A percentile compares a stretch with the other conserved stretches of the same genome.
phyloP scores from a whole-genome alignment of 2,113 vertebrate species.

The Cyprinodon brontotheroides region DNA sequence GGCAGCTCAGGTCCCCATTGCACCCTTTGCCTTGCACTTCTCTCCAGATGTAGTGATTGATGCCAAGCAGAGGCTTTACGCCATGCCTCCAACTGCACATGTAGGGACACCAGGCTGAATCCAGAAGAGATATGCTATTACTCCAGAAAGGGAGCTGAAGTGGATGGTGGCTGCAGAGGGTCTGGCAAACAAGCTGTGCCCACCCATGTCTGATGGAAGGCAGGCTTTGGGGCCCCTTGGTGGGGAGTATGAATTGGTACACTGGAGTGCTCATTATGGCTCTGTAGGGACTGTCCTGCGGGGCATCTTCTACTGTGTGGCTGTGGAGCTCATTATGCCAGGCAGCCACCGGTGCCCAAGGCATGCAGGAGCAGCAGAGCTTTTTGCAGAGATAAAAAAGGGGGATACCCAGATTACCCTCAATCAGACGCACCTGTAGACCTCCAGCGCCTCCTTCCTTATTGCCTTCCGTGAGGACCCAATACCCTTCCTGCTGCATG shows the following conservation, averaged over 20 bases:
- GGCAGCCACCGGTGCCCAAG: conserved; percentile 62
- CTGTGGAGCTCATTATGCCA: conserved; percentile 82
- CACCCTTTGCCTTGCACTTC: conserved; percentile 53
- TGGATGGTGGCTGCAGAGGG: conserved; percentile 36
- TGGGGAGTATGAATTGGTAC: conserved; percentile 71
- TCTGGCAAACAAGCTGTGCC: conserved; percentile 66
- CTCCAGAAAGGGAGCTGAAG: conserved; percentile 58
- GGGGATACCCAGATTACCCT: conserved; percentile 79
- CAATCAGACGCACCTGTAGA: conserved; percentile 84
- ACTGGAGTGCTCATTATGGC: conserved; percentile 83
- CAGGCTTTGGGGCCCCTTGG: conserved; percentile 68
- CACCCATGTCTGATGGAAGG: conserved; percentile 74
- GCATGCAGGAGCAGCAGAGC: conserved; percentile 63
- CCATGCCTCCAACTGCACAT: conserved; percentile 62
- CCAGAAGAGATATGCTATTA: conserved; percentile 53
- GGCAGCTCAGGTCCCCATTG: conserved; percentile 55
- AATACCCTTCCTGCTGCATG: conserved; percentile 23
- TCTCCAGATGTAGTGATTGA: conserved; percentile 58
- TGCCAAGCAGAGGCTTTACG: conserved; percentile 65
- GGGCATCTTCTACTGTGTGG: conserved; percentile 71
- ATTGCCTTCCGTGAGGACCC: conserved; percentile 50
- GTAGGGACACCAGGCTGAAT: conserved; percentile 45
- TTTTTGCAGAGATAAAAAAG: conserved; percentile 59
- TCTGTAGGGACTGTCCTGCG: conserved; percentile 79
- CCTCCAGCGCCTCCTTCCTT: conserved; percentile 64